Percentiles rank a stretch among this genome's conserved stretches.
Evolutionary conservation across 2,888 invertebrate species (phyloP).

Genomic region (Papilio protenor): DNA sequence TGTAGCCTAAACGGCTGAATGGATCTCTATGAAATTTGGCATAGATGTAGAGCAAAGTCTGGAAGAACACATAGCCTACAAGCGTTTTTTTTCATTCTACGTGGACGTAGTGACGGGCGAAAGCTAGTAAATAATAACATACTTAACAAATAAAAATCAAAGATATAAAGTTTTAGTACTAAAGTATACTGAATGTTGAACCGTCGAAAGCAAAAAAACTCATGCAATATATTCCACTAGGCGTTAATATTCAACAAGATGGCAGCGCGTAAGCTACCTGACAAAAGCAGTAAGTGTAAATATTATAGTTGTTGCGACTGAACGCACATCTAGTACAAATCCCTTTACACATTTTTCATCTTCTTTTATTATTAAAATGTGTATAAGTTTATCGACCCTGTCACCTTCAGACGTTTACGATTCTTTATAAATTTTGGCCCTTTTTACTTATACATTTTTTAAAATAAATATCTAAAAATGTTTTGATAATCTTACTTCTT

Average conservation of each 20-base stretch:
- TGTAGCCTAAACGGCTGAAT: too few species aligned
- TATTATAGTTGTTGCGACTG: slow-evolving; percentile 41
- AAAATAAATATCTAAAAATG: too few species aligned
- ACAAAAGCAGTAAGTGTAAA: slow-evolving; percentile 39
- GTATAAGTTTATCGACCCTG: slow-evolving; percentile 5
- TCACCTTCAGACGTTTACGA: not conserved
- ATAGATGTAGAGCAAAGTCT: too few species aligned
- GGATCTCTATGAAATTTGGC: too few species aligned
- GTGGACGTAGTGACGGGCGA: too few species aligned
- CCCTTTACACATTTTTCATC: slow-evolving; percentile 31
- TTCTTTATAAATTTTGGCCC: not conserved
- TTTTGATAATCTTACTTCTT: too few species aligned
- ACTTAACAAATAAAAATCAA: too few species aligned
- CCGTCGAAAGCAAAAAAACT: slow-evolving; percentile 24
- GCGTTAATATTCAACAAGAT: slow-evolving; percentile 40
- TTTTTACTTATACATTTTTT: not conserved
- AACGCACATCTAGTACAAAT: slow-evolving; percentile 30
- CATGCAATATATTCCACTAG: slow-evolving; percentile 30
- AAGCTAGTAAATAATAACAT: too few species aligned
- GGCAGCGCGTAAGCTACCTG: slow-evolving; percentile 35
- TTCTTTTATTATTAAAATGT: slow-evolving; percentile 33
- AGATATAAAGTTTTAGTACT: not conserved
- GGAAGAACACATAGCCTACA: too few species aligned
- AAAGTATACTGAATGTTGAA: slow-evolving; percentile 17
- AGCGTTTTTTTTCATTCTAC: too few species aligned